Conservation (phyloP, 2,888 invertebrate genomes). For the Physocephala rufipes region DNA sequence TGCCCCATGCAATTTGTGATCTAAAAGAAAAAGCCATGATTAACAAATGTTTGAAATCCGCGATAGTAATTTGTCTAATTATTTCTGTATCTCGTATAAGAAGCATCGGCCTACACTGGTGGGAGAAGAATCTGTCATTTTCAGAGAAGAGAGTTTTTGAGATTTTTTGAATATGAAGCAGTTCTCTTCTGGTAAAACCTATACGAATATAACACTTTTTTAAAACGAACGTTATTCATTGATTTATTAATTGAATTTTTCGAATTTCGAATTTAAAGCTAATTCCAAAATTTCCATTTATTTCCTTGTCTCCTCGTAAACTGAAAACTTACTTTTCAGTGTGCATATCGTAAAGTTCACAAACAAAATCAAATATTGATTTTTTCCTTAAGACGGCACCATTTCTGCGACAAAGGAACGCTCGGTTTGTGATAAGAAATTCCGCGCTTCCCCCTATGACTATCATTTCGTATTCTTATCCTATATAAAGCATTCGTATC, state of each 20-base stretch:
- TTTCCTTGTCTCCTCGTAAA: no score
- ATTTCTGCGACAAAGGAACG: constrained; percentile 47
- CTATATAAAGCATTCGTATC: no score
- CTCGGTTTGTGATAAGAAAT: constrained; percentile 49
- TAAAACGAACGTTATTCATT: no score
- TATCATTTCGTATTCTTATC: no score
- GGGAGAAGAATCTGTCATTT: constrained; percentile 65
- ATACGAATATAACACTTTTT: no score
- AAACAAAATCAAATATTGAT: constrained; percentile 67
- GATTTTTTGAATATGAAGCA: no score
- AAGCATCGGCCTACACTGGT: constrained; percentile 64
- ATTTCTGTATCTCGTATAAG: constrained; percentile 69
- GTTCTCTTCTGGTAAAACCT: no score
- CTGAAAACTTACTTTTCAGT: constrained; percentile 62
- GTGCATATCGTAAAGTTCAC: constrained; percentile 66
- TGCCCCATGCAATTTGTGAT: constrained; percentile 64
- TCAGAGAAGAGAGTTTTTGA: no score
- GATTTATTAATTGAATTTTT: no score
- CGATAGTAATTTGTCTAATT: constrained; percentile 68
- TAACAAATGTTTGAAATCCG: constrained; percentile 70
- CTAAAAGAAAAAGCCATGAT: constrained; percentile 65
- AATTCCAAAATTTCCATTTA: no score
- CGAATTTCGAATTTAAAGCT: no score
- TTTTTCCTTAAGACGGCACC: constrained; percentile 59
- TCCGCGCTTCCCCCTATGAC: constrained; percentile 52